Evolutionary conservation across 1,140 invertebrate genomes (phyloP), one percentile per base, ranked within the genome.

Genomic region (Scaptomyza hsui): DNA sequence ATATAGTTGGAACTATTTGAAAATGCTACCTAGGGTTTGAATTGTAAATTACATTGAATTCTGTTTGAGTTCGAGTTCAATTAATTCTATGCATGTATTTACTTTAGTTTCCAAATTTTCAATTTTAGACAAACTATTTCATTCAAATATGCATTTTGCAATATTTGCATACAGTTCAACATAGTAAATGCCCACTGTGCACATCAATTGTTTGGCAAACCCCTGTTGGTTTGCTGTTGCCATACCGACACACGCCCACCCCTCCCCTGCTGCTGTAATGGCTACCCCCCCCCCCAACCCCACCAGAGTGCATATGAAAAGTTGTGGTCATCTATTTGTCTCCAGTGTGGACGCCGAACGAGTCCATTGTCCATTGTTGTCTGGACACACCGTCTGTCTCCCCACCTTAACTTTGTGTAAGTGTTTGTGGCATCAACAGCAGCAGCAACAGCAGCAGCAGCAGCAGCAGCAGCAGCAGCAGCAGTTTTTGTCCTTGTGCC

Each of bases 301-400:
- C 4, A 1, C 2, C 26, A 56, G 21, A 53, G 12, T 39, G 55
- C 32, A 42, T 49, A 72, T 72, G 49, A 71, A 75, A 60, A 65
- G 68, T 75, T 75, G 68, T 65, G 72, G 67, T 62, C 67, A 65
- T 75, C 55, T 65, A 65, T 65, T 65, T 75, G 59, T 64, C 52
- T 59, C 53, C 49, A 57, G 57, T 44, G 60, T 16, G 41, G 7
- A 16, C 4, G n/a, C n/a, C n/a, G n/a, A 21, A 18, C n/a, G 15
- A 53, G 48, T 53, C 15, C 21, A 29, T 29, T 29, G 48, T 48
- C 26, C 63, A 65, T 56, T 65, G 62, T 56, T 56, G 65, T 47
- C 65, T 55, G 39, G 57, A 60, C 57, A 29, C 15, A 4, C 21
- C 35, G 52, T 15, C 15, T 32, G 53, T 57, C 62, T 48, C 29